phyloP scores from a whole-genome alignment of 2,797 vertebrate genomes.

The Nothura maculosa region DNA sequence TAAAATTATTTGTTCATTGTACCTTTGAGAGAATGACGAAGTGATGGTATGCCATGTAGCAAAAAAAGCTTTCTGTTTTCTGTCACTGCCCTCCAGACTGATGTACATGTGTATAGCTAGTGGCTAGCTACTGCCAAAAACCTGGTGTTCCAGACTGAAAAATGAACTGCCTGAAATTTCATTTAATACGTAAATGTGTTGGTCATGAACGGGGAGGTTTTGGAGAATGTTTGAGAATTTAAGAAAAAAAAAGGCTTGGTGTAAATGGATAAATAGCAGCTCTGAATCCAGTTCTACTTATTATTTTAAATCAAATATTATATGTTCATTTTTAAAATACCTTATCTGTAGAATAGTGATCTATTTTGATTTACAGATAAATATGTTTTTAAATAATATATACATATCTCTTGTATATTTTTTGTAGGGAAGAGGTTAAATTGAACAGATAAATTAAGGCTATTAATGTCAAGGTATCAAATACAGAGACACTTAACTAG shows the following conservation, averaged over 20 bases:
- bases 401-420: not conserved
- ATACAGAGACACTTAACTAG: not conserved
- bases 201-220: not conserved
- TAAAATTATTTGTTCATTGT: not conserved
- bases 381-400: not conserved
- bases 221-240: no score
- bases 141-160: not conserved
- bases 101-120: not conserved
- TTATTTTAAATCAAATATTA: not conserved
- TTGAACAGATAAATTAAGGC: not conserved
- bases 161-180: not conserved
- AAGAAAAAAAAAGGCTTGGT: not conserved
- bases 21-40: not conserved
- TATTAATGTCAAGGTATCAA: not conserved
- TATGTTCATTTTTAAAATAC: not conserved
- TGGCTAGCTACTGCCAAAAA: not conserved
- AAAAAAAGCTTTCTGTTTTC: not conserved
- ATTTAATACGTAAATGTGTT: not conserved
- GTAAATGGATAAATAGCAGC: not conserved
- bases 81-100: not conserved
- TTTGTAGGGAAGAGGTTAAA: not conserved
- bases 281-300: not conserved
- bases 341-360: rapidly evolving
- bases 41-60: not conserved
- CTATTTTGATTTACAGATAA: not conserved